Percentiles rank a stretch among this genome's conserved stretches.
Conservation (phyloP, 2,113 vertebrate genomes). For the Formicarius rufipectus region DNA sequence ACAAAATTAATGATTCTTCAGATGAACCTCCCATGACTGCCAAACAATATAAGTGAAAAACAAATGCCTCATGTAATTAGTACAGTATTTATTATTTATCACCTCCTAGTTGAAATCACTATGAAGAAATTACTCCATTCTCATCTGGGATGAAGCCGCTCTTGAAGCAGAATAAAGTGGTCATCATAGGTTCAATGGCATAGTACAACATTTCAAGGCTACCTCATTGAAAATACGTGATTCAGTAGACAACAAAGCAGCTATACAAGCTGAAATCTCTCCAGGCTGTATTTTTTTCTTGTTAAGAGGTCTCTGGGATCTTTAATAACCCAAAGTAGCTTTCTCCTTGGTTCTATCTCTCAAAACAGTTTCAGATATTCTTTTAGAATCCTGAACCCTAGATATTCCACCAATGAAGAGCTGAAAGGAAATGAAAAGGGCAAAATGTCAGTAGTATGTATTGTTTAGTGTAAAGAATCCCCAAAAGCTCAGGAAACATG, state of each 20-base stretch:
- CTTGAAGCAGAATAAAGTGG: neutral
- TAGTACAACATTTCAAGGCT: neutral
- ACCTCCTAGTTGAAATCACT: neutral
- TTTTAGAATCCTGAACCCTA: neutral
- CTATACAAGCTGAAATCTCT: neutral
- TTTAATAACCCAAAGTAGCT: neutral
- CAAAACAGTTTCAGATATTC: neutral
- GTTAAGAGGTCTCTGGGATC: neutral
- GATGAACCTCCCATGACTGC: neutral
- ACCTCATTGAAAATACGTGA: neutral
- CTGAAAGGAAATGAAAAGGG: conserved; percentile 50
- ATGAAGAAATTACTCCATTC: neutral
- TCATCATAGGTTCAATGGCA: neutral
- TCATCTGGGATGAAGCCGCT: neutral
- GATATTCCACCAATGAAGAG: neutral
- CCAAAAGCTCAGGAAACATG: conserved; percentile 40
- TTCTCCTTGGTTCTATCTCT: neutral
- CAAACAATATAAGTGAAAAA: neutral
- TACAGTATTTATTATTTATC: neutral
- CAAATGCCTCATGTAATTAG: neutral
- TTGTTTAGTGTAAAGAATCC: conserved; percentile 57
- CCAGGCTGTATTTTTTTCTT: neutral
- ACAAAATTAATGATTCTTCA: neutral
- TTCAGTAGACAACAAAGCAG: neutral
- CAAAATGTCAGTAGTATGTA: conserved; percentile 43